Percentiles rank a stretch among this genome's conserved stretches.
Conservation (phyloP, 2,888 invertebrate species). For the Drosophila pseudotakahashii region DNA sequence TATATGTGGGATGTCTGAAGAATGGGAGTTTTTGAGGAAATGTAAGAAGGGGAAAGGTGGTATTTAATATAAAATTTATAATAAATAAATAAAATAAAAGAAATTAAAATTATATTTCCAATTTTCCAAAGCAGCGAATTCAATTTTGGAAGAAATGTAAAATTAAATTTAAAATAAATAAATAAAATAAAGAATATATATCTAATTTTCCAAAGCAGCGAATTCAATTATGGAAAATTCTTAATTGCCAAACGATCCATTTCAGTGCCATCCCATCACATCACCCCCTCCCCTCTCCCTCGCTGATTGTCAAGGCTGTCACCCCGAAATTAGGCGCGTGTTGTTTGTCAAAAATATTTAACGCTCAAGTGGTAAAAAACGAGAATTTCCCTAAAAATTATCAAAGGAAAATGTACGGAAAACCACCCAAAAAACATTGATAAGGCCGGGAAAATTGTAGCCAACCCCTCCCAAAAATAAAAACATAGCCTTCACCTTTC, state of each 20-base stretch:
- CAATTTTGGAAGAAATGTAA: slow-evolving; percentile 12
- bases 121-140: neutral
- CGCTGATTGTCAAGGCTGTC: neutral
- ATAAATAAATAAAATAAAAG: neutral
- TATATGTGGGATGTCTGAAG: neutral
- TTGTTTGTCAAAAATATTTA: slow-evolving; percentile 68
- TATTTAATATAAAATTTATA: neutral
- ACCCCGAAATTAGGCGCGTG: slow-evolving; percentile 46
- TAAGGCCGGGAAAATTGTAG: slow-evolving; percentile 44
- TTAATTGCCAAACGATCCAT: slow-evolving; percentile 37
- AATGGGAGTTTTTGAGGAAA: neutral
- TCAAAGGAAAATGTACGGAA: slow-evolving; percentile 61
- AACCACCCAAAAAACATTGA: slow-evolving; percentile 62
- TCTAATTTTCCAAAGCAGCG: no score
- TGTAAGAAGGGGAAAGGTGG: no score
- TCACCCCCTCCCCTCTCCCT: no score
- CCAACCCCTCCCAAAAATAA: neutral
- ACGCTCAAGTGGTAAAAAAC: slow-evolving; percentile 69
- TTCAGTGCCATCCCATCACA: neutral
- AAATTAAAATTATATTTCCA: no score
- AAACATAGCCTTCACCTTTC: slow-evolving; percentile 33
- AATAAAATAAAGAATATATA: neutral
- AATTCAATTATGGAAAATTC: slow-evolving; percentile 27
- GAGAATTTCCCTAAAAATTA: slow-evolving; percentile 62
- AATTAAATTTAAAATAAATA: neutral